A percentile compares a stretch with the other conserved stretches of the same genome.
Evolutionary conservation across 2,113 vertebrate species (phyloP).

Genomic region (Osmerus mordax): DNA sequence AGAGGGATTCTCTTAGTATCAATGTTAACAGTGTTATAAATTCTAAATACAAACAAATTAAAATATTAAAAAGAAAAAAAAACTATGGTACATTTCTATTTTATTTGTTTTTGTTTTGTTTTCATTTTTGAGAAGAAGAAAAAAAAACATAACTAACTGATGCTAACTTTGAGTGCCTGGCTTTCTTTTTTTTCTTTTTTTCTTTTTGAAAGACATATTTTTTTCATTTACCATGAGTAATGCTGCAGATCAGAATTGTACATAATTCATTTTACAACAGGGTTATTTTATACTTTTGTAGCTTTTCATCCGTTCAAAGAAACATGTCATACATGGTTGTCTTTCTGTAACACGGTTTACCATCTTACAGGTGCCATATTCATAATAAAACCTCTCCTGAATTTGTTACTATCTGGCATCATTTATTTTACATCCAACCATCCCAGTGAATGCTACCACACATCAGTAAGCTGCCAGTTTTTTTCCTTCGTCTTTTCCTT

Average conservation of each 20-base stretch:
- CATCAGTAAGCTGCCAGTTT: slow-evolving; percentile 30
- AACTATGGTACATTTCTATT: slow-evolving; percentile 97
- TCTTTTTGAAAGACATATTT: slow-evolving; percentile 53
- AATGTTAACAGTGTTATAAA: slow-evolving; percentile 99
- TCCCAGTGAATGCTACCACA: slow-evolving; percentile 75
- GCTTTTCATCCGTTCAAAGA: slow-evolving; percentile 83
- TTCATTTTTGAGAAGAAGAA: slow-evolving; percentile 36
- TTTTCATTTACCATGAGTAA: slow-evolving; percentile 96
- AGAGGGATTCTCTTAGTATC: slow-evolving; percentile 97
- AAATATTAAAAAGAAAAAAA: slow-evolving; percentile 95
- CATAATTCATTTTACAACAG: slow-evolving; percentile 99
- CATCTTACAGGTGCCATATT: slow-evolving; percentile 99
- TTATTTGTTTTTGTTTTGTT: slow-evolving; percentile 80
- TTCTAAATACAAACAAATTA: slow-evolving; percentile 96
- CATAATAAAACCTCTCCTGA: slow-evolving; percentile 99
- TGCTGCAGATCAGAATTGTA: slow-evolving; percentile 98
- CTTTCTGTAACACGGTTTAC: slow-evolving; percentile 98
- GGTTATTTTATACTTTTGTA: slow-evolving; percentile 98
- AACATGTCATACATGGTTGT: slow-evolving; percentile 93
- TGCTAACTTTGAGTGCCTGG: slow-evolving; percentile 99
- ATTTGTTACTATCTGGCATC: slow-evolving; percentile 96
- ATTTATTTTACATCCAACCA: slow-evolving; percentile 92
- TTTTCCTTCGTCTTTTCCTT: slow-evolving; percentile 13
- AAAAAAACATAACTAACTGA: slow-evolving; percentile 84
- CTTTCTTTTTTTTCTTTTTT: slow-evolving; percentile 80